Evolutionary conservation across 2,888 invertebrate genomes (phyloP).

Genomic region (Campoplex capitator): DNA sequence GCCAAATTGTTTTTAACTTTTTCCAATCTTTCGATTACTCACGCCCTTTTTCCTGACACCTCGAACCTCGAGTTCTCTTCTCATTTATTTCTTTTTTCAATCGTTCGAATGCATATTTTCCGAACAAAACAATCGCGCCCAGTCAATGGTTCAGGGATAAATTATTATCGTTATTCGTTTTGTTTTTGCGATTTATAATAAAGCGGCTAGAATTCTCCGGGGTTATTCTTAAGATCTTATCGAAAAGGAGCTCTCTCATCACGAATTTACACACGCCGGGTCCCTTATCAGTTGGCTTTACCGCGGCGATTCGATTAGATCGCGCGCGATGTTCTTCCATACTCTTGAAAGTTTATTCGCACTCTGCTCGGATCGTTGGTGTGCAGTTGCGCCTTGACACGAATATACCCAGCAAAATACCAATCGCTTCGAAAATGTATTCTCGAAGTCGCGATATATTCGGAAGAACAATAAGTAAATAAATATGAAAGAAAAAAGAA

Average conservation of each 20-base stretch:
- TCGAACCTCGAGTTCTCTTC: too few relatives aligned
- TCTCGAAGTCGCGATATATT: background rate
- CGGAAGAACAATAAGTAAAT: background rate
- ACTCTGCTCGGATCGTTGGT: background rate
- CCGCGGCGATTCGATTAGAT: constrained; percentile 6
- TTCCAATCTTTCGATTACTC: background rate
- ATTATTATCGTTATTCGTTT: background rate
- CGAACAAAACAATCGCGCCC: background rate
- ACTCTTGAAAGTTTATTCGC: background rate
- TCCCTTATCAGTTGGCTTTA: constrained; percentile 1
- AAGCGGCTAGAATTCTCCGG: background rate
- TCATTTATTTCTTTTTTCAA: background rate
- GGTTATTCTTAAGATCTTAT: background rate
- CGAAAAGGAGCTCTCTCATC: background rate
- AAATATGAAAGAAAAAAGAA: background rate
- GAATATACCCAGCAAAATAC: background rate
- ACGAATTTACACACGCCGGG: background rate
- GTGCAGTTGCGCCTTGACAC: background rate
- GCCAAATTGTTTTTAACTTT: background rate
- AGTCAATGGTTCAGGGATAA: background rate
- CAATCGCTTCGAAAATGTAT: background rate
- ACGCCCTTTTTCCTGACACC: too few relatives aligned
- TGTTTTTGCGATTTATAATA: background rate
- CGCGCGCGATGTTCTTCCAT: background rate
- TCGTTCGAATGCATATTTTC: background rate